phyloP scores from a whole-genome alignment of 1,140 invertebrate species.

The Drosophila equinoxialis region DNA sequence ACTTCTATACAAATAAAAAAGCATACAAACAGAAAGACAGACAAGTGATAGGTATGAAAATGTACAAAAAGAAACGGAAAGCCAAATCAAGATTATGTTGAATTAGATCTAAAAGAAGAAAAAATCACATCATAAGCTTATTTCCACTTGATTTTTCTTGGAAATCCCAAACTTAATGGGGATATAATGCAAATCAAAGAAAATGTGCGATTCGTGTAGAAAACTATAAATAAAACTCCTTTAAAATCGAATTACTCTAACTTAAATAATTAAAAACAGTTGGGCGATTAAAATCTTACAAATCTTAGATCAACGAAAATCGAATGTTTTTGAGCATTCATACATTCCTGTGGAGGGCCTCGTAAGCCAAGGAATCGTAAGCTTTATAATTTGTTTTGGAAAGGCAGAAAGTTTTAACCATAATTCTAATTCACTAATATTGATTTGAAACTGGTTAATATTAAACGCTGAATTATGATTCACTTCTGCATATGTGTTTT shows the following conservation, averaged over 20 bases:
- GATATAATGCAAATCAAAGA: background rate
- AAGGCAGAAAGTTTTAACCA: too few species aligned
- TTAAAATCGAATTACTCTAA: background rate
- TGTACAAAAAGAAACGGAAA: slow-evolving; percentile 32
- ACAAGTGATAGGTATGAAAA: background rate
- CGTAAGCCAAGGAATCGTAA: too few species aligned
- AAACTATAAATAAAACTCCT: background rate
- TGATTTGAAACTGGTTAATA: too few species aligned
- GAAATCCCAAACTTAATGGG: background rate
- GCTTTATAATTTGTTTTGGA: too few species aligned
- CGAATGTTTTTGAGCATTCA: too few species aligned
- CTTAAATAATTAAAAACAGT: too few species aligned
- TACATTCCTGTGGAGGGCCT: too few species aligned
- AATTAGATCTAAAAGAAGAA: background rate
- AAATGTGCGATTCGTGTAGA: background rate
- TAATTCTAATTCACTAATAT: too few species aligned
- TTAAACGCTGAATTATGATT: too few species aligned
- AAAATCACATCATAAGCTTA: background rate
- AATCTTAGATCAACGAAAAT: too few species aligned
- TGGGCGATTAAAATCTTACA: too few species aligned
- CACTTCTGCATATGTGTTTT: too few species aligned
- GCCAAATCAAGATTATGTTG: background rate
- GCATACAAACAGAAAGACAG: background rate
- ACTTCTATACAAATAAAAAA: background rate
- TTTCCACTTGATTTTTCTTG: slow-evolving; percentile 2